A percentile compares a stretch with the other conserved stretches of the same genome.
These are phyloP conservation scores for Coregonus suidteri DNA, from an alignment of 2,797 vertebrate species.

Conservation along the genomic window DNA sequence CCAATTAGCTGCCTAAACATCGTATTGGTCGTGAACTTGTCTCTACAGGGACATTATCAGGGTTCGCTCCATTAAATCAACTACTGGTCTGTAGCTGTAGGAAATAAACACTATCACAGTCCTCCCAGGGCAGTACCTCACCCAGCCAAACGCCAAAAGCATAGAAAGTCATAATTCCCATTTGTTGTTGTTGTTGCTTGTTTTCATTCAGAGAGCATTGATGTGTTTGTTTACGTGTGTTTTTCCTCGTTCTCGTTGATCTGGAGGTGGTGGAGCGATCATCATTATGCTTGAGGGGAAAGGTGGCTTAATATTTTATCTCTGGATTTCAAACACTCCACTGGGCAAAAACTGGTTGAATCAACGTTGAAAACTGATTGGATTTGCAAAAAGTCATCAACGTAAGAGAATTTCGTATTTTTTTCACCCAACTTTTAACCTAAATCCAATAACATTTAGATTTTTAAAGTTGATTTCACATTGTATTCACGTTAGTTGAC, in stretches of 20 bases:
- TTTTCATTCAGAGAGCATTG: slow-evolving; percentile 10
- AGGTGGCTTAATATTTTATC: slow-evolving; percentile 23
- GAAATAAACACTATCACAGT: slow-evolving; percentile 65
- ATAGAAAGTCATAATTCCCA: slow-evolving; percentile 46
- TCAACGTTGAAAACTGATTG: too few relatives aligned
- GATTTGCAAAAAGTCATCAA: too few relatives aligned
- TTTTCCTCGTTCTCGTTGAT: slow-evolving; percentile 39
- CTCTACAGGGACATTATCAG: slow-evolving; percentile 70
- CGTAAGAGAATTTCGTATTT: too few relatives aligned
- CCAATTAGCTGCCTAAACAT: slow-evolving; percentile 73
- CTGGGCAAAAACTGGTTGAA: too few relatives aligned
- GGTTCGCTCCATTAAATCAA: slow-evolving; percentile 72
- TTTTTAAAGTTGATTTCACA: too few relatives aligned
- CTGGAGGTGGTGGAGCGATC: slow-evolving; percentile 41
- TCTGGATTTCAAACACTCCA: slow-evolving; percentile 52
- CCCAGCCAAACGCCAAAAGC: slow-evolving; percentile 54
- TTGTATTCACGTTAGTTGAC: too few relatives aligned
- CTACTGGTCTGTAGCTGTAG: slow-evolving; percentile 51
- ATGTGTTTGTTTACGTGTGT: neutral
- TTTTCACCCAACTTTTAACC: too few relatives aligned
- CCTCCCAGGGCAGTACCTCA: slow-evolving; percentile 57
- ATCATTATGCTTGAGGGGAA: slow-evolving; percentile 49
- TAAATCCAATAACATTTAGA: too few relatives aligned
- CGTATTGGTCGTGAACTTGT: slow-evolving; percentile 69
- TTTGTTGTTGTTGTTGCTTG: slow-evolving; percentile 37